A percentile compares a stretch with the other conserved stretches of the same genome.
phyloP scores from a whole-genome alignment of 2,888 invertebrate species.

The Lacanobia oleracea region DNA sequence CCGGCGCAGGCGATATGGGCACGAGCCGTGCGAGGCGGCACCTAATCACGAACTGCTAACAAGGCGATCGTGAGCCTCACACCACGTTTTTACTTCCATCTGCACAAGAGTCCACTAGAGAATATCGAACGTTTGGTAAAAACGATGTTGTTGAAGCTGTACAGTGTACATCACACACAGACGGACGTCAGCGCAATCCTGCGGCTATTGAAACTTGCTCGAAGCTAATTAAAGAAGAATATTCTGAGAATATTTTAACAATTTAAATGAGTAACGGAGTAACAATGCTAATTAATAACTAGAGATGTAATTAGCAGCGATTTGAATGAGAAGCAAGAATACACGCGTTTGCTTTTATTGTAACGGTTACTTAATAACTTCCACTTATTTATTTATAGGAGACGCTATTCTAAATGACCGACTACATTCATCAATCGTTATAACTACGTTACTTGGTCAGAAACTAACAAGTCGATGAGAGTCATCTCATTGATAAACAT shows the following conservation, averaged over 20 bases:
- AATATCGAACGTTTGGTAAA: not conserved
- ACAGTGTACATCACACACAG: slow-evolving; percentile 3
- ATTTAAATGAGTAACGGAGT: slow-evolving; percentile 66
- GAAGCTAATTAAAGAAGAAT: slow-evolving; percentile 61
- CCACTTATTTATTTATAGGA: slow-evolving; percentile 4
- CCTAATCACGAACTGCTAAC: slow-evolving; percentile 1
- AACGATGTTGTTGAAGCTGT: not conserved
- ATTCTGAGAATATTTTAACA: slow-evolving; percentile 67
- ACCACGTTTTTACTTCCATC: slow-evolving; percentile 6
- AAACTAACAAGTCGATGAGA: not conserved
- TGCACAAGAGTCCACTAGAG: not conserved
- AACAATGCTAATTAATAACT: slow-evolving; percentile 64
- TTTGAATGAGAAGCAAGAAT: slow-evolving; percentile 58
- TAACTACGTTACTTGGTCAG: not conserved
- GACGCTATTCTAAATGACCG: not conserved
- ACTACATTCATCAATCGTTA: not conserved
- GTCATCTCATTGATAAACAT: not conserved
- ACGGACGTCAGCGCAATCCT: slow-evolving; percentile 24
- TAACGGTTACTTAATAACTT: slow-evolving; percentile 48
- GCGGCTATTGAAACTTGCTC: slow-evolving; percentile 49
- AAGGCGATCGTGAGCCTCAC: not conserved
- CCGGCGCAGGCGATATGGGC: not conserved
- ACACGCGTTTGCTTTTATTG: slow-evolving; percentile 56
- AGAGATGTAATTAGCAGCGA: slow-evolving; percentile 60
- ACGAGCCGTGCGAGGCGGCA: slow-evolving; percentile 17